Evolutionary conservation across 2,797 vertebrate genomes (phyloP).

Genomic region (Champsocephalus gunnari): DNA sequence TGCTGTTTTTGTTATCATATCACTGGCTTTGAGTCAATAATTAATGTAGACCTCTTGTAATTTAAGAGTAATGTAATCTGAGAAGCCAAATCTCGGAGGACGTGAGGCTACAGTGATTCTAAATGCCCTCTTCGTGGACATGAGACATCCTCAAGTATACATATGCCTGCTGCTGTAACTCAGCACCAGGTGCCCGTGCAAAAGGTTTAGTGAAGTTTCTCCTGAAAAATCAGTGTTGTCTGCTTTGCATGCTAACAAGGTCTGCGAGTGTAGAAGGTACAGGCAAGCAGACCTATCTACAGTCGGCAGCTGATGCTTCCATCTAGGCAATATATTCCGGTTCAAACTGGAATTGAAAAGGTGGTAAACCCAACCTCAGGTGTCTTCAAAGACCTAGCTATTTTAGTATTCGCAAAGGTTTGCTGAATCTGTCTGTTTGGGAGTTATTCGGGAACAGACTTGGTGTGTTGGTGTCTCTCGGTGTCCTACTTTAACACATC

Average conservation of each 20-base stretch:
- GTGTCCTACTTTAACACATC: neutral
- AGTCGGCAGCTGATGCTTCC: constrained; percentile 37
- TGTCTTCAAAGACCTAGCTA: constrained; percentile 29
- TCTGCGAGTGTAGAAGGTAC: constrained; percentile 14
- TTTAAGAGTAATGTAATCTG: constrained; percentile 45
- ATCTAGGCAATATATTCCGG: constrained; percentile 26
- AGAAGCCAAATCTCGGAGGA: constrained; percentile 49
- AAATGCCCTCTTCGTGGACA: constrained; percentile 9
- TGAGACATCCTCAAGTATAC: constrained; percentile 10
- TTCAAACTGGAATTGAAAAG: constrained; percentile 54
- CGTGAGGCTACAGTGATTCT: constrained; percentile 25
- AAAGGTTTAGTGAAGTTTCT: constrained; percentile 14
- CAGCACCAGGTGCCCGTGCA: constrained; percentile 16
- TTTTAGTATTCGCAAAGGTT: neutral
- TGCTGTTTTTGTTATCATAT: constrained; percentile 34
- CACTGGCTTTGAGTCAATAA: constrained; percentile 23
- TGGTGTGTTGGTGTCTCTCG: neutral
- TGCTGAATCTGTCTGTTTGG: neutral
- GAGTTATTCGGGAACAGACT: rapidly evolving
- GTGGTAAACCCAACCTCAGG: constrained; percentile 14
- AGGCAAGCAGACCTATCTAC: constrained; percentile 25
- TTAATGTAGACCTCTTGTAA: constrained; percentile 36
- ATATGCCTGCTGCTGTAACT: constrained; percentile 16
- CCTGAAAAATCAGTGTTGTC: constrained; percentile 11
- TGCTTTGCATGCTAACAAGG: constrained; percentile 44